Base-by-base conservation (phyloP, 37 sponge, comb jelly and placozoan species). In the Eunapius fragilis region DNA sequence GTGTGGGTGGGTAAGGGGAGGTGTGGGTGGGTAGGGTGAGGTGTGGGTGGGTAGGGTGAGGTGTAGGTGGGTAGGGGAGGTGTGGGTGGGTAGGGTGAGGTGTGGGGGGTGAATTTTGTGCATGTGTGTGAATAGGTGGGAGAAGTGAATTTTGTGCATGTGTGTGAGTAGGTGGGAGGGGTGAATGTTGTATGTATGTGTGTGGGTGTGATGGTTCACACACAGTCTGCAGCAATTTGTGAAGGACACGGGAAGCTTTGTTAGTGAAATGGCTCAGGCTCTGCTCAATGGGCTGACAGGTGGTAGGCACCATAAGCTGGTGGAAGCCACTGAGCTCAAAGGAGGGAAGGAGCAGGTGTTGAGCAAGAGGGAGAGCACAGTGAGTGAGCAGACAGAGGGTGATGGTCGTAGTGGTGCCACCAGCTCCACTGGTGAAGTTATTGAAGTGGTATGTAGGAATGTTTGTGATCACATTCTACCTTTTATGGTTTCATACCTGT, bases 221-320 rank as follows among this genome's bases (percentile, higher is more conserved):
- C 33, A 31, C 73, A 95, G 95, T 71, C 75, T 94, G 41, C 95
- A 91, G 73, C 90, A 90, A 76, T 95, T 95, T 92, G 93, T 92
- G 19, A 86, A 84, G 26, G 93, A 91, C 2, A 50, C 90, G 78
- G 90, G 93, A 12, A 70, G 92, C 24, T 95, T 91, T 88, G 88
- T 85, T 26, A 69, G 31, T 32, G 92, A 91, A 32, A 91, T 94
- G 91, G 97, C 93, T 2, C 89, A 94, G 33, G 90, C 89, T 31
- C 85, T 97, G 34, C 82, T 97, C 69, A 97, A 94, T 78, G 87
- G 95, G 26, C 89, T 97, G 67, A 97, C 97, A 1, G 78, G 72
- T 12, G 89, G 89, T 22, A 88, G 93, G 71, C 97, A 97, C 70
- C 68, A 69, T 0, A 85, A 35, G 24, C 78, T 92, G 2, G 58